phyloP scores from a whole-genome alignment of 1,140 invertebrate genomes.

The Hestina assimilis region DNA sequence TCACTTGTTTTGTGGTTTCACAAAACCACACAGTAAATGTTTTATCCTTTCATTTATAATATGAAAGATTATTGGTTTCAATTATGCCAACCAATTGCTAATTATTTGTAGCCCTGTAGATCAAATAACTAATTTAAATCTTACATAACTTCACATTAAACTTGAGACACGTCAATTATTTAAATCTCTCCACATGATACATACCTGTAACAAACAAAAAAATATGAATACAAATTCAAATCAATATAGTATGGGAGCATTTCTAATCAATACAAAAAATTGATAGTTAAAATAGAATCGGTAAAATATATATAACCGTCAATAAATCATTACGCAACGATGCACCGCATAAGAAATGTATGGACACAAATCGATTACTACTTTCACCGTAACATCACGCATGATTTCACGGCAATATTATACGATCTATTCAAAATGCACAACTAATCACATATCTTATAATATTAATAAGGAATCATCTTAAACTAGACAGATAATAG shows the following conservation, averaged over 20 bases:
- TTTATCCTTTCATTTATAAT: too few relatives aligned
- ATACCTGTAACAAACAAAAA: constrained; percentile 33
- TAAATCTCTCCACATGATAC: constrained; percentile 19
- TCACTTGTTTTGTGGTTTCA: too few relatives aligned
- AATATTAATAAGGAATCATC: constrained; percentile 24
- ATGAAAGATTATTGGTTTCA: too few relatives aligned
- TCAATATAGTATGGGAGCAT: background rate
- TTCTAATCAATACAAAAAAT: background rate
- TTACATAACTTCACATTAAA: background rate
- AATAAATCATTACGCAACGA: constrained; percentile 49
- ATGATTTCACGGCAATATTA: constrained; percentile 18
- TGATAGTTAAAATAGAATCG: constrained; percentile 2
- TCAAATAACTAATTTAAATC: too few relatives aligned
- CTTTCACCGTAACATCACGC: constrained; percentile 62
- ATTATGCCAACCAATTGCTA: too few relatives aligned
- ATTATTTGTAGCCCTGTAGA: too few relatives aligned
- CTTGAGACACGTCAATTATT: background rate
- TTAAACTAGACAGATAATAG: constrained; percentile 9
- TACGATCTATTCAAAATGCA: constrained; percentile 8
- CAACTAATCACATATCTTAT: background rate
- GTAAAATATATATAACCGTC: constrained; percentile 23
- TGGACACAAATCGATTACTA: constrained; percentile 50
- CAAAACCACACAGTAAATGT: too few relatives aligned
- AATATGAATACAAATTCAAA: constrained; percentile 6
- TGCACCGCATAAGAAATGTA: constrained; percentile 43